Evolutionary conservation across 2,113 vertebrate genomes (phyloP).

Genomic region (Malurus alboscapulatus): DNA sequence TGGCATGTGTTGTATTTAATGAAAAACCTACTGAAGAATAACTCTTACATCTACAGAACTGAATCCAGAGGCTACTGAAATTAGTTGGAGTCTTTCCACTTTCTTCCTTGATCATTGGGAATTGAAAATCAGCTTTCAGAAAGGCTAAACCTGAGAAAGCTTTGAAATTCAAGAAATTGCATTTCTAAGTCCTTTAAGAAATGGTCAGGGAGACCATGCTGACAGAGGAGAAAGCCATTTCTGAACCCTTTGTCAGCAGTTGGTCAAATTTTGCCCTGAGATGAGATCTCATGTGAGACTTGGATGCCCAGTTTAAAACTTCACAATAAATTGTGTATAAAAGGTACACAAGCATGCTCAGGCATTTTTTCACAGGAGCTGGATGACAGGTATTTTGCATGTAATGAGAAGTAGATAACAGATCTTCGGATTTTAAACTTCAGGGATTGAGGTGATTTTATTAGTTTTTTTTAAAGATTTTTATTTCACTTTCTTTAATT

Average conservation of each 20-base stretch:
- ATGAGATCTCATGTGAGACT: background rate
- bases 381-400: rapidly evolving
- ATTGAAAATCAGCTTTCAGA: background rate
- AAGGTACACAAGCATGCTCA: background rate
- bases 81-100: background rate
- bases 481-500: background rate
- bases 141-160: background rate
- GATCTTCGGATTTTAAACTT: background rate
- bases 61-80: background rate
- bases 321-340: background rate
- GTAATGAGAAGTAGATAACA: background rate
- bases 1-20: background rate
- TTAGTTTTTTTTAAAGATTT: background rate
- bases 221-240: background rate
- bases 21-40: background rate
- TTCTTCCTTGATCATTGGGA: background rate
- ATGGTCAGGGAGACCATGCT: background rate
- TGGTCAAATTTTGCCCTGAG: background rate
- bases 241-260: background rate
- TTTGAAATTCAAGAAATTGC: background rate
- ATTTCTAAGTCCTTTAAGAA: background rate
- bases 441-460: background rate
- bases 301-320: background rate
- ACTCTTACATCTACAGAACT: background rate
- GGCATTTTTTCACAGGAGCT: background rate